These are phyloP conservation scores for Caenorhabditis panamensis DNA, from an alignment of 2,888 invertebrate species.

Conservation along the genomic window DNA sequence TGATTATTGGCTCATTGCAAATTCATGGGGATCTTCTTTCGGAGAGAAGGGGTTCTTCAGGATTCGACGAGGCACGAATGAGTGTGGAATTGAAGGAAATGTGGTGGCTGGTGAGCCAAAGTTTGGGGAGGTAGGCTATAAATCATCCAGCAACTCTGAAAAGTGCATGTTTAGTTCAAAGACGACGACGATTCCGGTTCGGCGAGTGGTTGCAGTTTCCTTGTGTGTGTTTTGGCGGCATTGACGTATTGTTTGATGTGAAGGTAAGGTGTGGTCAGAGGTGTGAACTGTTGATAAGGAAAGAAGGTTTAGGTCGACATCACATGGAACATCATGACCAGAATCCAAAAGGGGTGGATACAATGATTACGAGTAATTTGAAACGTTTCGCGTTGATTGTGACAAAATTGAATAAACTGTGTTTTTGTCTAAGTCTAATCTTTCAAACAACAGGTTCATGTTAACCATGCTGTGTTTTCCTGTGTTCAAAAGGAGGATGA, in stretches of 20 bases:
- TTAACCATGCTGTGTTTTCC: too few relatives aligned
- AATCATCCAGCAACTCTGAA: too few relatives aligned
- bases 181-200: too few relatives aligned
- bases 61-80: constrained; percentile 22
- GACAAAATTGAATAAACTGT: too few relatives aligned
- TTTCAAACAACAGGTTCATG: too few relatives aligned
- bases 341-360: constrained; percentile 62
- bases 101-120: constrained; percentile 13
- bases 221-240: not conserved
- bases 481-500: not conserved
- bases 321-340: constrained; percentile 70
- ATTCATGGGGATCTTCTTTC: constrained; percentile 95
- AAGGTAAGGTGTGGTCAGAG: not conserved
- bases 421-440: too few relatives aligned
- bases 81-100: constrained; percentile 15
- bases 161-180: too few relatives aligned
- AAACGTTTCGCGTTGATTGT: too few relatives aligned
- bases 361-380: too few relatives aligned
- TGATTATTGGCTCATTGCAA: constrained; percentile 92
- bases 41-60: constrained; percentile 85
- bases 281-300: too few relatives aligned
- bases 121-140: not conserved
- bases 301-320: too few relatives aligned
- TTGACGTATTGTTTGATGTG: not conserved
- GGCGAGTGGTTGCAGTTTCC: not conserved